Evolutionary conservation across 2,113 vertebrate genomes (phyloP).

Genomic region (Takifugu bimaculatus): DNA sequence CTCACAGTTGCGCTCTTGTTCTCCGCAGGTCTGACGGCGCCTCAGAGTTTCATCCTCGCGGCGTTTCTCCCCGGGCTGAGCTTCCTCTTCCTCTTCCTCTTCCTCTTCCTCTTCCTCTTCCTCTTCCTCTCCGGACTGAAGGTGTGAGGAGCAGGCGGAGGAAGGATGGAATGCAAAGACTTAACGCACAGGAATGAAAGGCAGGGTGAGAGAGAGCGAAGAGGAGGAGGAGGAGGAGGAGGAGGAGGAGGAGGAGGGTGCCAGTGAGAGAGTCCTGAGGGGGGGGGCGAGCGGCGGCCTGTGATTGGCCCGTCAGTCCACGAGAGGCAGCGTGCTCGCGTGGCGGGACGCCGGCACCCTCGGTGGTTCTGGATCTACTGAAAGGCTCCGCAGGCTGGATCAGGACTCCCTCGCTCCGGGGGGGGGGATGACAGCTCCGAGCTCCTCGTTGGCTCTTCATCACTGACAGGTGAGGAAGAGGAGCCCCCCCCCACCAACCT

Average conservation of each 20-base stretch:
- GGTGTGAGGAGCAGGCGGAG: constrained; percentile 50
- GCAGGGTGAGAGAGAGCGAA: constrained; percentile 42
- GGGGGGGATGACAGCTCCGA: constrained; percentile 63
- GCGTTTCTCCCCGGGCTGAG: constrained; percentile 66
- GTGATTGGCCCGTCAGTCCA: constrained; percentile 62
- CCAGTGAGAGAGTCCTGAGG: constrained; percentile 32
- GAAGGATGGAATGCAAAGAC: constrained; percentile 31
- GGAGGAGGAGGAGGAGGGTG: constrained; percentile 15
- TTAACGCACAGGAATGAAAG: constrained; percentile 53
- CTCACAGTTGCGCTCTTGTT: constrained; percentile 69
- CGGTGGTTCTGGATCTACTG: constrained; percentile 26
- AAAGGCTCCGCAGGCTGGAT: constrained; percentile 31
- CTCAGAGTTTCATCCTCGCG: constrained; percentile 73
- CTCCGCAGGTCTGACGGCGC: constrained; percentile 64
- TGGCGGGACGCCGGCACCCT: constrained; percentile 30
- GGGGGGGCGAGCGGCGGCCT: constrained; percentile 48
- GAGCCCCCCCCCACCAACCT: constrained; percentile 6
- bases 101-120: constrained; percentile 2
- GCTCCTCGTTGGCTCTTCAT: constrained; percentile 60
- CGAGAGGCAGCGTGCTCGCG: constrained; percentile 59
- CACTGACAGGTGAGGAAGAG: constrained; percentile 67
- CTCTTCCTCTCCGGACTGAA: constrained; percentile 63
- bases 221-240: constrained; percentile 9
- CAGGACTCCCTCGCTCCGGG: constrained; percentile 43
- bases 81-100: constrained; percentile 54